These are phyloP conservation scores for Eulemur rufifrons DNA, from an alignment of 2,113 vertebrate species.

Conservation along the genomic window DNA sequence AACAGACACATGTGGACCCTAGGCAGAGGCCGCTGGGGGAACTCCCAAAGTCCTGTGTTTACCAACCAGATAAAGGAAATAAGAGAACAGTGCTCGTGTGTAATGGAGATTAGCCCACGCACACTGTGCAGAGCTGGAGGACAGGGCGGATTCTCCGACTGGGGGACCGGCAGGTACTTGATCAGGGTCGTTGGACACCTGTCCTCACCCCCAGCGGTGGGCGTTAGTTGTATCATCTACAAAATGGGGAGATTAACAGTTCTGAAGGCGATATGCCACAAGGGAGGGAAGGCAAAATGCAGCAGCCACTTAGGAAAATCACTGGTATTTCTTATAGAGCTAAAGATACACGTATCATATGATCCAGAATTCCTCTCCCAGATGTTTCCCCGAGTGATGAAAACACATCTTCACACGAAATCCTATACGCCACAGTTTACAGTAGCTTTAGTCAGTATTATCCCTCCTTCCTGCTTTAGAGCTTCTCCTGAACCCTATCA, in stretches of 20 bases:
- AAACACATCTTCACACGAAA: fast-evolving
- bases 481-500: no score
- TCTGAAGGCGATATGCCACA: not conserved
- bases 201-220: not conserved
- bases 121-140: fast-evolving
- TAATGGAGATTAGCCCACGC: not conserved
- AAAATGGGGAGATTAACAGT: not conserved
- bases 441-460: fast-evolving
- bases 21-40: fast-evolving
- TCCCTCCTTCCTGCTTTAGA: not conserved
- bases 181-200: not conserved
- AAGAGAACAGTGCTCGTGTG: fast-evolving
- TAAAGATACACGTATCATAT: no score
- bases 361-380: not conserved
- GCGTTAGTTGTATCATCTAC: not conserved
- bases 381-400: fast-evolving
- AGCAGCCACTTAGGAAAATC: not conserved
- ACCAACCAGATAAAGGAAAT: not conserved
- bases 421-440: not conserved
- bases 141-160: not conserved
- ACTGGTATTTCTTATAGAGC: not conserved
- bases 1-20: fast-evolving
- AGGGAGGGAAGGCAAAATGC: not conserved
- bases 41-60: not conserved
- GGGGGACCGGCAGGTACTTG: not conserved